A percentile compares a stretch with the other conserved stretches of the same genome.
phyloP scores from a whole-genome alignment of 1,140 invertebrate species.

The Cataglyphis hispanica region DNA sequence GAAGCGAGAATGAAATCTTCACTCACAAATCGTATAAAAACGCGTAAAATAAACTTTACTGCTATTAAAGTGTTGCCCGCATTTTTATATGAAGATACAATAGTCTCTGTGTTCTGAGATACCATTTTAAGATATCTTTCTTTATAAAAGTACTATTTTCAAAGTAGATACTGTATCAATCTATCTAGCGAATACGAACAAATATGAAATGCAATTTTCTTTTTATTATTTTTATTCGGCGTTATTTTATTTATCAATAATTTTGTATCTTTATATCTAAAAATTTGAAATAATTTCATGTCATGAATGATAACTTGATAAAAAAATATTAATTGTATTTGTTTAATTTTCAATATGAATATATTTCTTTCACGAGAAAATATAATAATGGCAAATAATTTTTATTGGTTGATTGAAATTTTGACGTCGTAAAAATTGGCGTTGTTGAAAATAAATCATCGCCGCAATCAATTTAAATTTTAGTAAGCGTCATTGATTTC shows the following conservation, averaged over 20 bases:
- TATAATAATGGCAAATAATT: not conserved
- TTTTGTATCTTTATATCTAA: not conserved
- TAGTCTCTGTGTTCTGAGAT: not conserved
- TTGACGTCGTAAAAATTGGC: not conserved
- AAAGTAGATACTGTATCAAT: not conserved
- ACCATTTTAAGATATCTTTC: not conserved
- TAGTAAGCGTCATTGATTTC: constrained; percentile 21
- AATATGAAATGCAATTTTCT: not conserved
- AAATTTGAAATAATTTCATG: not conserved
- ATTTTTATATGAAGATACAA: not conserved
- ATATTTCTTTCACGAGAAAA: not conserved
- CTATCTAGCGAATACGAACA: not conserved
- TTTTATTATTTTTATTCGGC: not conserved
- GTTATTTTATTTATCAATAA: constrained; percentile 13
- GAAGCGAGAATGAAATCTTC: constrained; percentile 20
- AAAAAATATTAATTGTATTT: constrained; percentile 19
- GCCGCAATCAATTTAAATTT: not conserved
- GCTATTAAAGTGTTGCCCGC: not conserved
- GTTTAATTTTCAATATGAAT: not conserved
- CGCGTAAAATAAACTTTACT: not conserved
- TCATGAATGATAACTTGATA: not conserved
- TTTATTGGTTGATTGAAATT: no score
- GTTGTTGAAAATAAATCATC: constrained; percentile 17
- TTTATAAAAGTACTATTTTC: constrained; percentile 11
- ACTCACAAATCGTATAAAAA: not conserved